Percentiles rank a stretch among this genome's conserved stretches.
phyloP scores from a whole-genome alignment of 2,888 invertebrate genomes.

The Ennomos quercinarius region DNA sequence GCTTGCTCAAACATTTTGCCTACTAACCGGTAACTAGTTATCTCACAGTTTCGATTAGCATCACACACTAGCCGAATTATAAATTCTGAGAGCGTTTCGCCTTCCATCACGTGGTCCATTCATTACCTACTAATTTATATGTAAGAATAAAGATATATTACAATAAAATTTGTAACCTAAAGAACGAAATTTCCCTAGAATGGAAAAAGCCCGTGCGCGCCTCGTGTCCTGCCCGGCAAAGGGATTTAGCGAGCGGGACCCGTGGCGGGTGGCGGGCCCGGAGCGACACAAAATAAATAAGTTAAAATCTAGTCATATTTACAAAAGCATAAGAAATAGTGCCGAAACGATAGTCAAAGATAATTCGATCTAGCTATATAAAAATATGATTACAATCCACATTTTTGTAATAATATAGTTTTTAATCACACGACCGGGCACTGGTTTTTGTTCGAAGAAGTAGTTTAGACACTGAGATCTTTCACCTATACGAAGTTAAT shows the following conservation, averaged over 20 bases:
- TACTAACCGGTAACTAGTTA: conserved; percentile 76
- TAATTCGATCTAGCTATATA: conserved; percentile 78
- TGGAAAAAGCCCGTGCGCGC: conserved; percentile 58
- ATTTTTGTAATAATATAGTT: conserved; percentile 56
- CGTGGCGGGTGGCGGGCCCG: conserved; percentile 46
- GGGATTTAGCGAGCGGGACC: conserved; percentile 35
- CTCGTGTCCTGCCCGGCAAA: conserved; percentile 18
- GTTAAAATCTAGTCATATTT: conserved; percentile 80
- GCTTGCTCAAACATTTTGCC: conserved; percentile 81
- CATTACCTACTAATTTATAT: conserved; percentile 72
- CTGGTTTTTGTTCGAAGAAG: conserved; percentile 77
- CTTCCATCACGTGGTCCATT: conserved; percentile 79
- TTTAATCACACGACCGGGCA: conserved; percentile 80
- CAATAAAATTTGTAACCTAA: conserved; percentile 85
- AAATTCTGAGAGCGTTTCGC: conserved; percentile 79
- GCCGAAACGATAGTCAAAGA: conserved; percentile 71
- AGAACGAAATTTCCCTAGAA: conserved; percentile 81
- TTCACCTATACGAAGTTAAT: conserved; percentile 58
- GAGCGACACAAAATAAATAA: conserved; percentile 75
- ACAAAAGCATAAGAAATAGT: conserved; percentile 81
- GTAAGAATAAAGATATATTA: conserved; percentile 75
- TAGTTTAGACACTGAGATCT: conserved; percentile 81
- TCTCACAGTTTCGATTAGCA: conserved; percentile 63
- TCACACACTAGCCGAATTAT: conserved; percentile 75
- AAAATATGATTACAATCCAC: conserved; percentile 77